Conservation (phyloP, 2,888 invertebrate genomes). For the Apamea monoglypha region DNA sequence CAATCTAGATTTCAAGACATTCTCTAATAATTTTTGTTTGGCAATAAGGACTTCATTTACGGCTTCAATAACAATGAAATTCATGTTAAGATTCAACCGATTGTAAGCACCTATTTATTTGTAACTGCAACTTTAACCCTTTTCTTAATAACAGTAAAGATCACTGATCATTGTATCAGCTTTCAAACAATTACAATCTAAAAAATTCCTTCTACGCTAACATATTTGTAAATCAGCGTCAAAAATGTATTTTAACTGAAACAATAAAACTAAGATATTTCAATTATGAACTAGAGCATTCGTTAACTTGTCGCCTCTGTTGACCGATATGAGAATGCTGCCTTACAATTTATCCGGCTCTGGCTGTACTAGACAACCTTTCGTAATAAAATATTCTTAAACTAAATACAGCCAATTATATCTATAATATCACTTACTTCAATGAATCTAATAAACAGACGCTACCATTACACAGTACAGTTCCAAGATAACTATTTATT, state of each 20-base stretch:
- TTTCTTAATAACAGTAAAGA: slow-evolving; percentile 28
- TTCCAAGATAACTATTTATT: neutral
- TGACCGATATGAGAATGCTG: slow-evolving; percentile 50
- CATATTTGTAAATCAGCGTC: slow-evolving; percentile 35
- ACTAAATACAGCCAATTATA: slow-evolving; percentile 56
- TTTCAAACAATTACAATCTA: slow-evolving; percentile 39
- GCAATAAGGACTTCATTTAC: slow-evolving; percentile 34
- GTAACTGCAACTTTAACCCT: slow-evolving; percentile 29
- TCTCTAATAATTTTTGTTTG: slow-evolving; percentile 39
- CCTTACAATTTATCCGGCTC: slow-evolving; percentile 19
- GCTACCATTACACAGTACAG: slow-evolving; percentile 11
- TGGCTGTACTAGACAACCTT: slow-evolving; percentile 25
- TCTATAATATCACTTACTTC: slow-evolving; percentile 58
- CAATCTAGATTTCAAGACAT: slow-evolving; percentile 35
- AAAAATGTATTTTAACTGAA: slow-evolving; percentile 31
- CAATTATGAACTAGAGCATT: slow-evolving; percentile 39
- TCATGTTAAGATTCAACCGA: slow-evolving; percentile 39
- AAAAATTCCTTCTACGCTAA: slow-evolving; percentile 20
- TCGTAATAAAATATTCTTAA: slow-evolving; percentile 33
- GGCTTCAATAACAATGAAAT: slow-evolving; percentile 31
- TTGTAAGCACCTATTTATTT: slow-evolving; percentile 54
- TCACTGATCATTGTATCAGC: slow-evolving; percentile 26
- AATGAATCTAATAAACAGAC: slow-evolving; percentile 40
- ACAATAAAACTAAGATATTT: slow-evolving; percentile 23
- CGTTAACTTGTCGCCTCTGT: slow-evolving; percentile 37